Conservation (phyloP, 2,113 vertebrate species). For the Ornithorhynchus anatinus region DNA sequence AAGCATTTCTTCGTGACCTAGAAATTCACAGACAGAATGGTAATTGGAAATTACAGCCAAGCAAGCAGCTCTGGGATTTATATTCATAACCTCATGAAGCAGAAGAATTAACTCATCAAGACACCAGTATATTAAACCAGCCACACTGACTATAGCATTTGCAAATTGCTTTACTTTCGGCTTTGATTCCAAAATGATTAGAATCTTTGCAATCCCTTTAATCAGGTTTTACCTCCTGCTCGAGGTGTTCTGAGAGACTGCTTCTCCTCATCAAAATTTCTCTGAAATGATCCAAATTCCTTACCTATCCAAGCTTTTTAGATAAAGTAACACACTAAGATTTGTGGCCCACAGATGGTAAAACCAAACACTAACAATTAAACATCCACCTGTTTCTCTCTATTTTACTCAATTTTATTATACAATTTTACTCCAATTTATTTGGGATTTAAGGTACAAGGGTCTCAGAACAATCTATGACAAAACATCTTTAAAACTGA, state of each 20-base stretch:
- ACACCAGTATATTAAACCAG: not conserved
- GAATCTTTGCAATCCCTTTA: conserved; percentile 19
- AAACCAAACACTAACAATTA: not conserved
- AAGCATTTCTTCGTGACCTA: conserved; percentile 24
- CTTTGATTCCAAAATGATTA: not conserved
- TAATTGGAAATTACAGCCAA: conserved; percentile 33
- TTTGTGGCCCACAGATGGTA: not conserved
- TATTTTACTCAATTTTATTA: too few relatives aligned
- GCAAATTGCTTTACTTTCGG: not conserved
- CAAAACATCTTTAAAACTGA: too few relatives aligned
- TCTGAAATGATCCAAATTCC: not conserved
- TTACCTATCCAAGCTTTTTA: not conserved
- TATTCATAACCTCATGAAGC: conserved; percentile 8
- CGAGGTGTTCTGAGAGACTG: not conserved
- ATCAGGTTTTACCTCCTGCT: conserved; percentile 7
- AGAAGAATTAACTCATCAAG: conserved; percentile 42
- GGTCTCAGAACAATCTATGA: too few relatives aligned
- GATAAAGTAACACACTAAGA: not conserved
- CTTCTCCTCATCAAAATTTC: conserved; percentile 18
- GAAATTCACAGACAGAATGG: conserved; percentile 39
- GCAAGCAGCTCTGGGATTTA: conserved; percentile 40
- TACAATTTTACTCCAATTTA: too few relatives aligned
- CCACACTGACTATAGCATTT: conserved; percentile 8
- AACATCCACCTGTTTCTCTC: not conserved
- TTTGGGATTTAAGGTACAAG: too few relatives aligned